Conservation (phyloP, 2,888 invertebrate species). For the Atherix ibis region DNA sequence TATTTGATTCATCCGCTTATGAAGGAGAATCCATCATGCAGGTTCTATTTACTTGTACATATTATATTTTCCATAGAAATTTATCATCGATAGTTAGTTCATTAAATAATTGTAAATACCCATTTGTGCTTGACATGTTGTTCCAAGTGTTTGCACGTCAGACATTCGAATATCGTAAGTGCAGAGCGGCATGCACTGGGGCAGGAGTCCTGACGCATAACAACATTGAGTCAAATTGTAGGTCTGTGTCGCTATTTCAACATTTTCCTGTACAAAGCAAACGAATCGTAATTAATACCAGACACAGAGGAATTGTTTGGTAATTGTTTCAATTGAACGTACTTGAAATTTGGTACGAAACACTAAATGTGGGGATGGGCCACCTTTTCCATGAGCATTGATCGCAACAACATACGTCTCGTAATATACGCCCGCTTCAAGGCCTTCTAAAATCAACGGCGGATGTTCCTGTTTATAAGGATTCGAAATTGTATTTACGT, state of each 20-base stretch:
- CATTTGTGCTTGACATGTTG: slow-evolving; percentile 61
- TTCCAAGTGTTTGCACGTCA: slow-evolving; percentile 55
- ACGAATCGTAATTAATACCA: slow-evolving; percentile 1
- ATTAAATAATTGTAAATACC: slow-evolving; percentile 35
- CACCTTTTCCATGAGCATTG: slow-evolving; percentile 64
- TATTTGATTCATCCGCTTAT: too few relatives aligned
- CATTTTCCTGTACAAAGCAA: slow-evolving; percentile 12
- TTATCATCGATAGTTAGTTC: too few relatives aligned
- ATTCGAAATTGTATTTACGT: too few relatives aligned
- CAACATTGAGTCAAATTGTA: slow-evolving; percentile 75
- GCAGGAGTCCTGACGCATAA: slow-evolving; percentile 41
- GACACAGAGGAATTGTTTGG: too few relatives aligned
- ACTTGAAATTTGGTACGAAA: slow-evolving; percentile 47
- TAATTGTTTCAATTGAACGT: too few relatives aligned
- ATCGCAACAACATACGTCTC: slow-evolving; percentile 67
- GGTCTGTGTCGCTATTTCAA: slow-evolving; percentile 33
- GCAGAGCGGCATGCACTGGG: slow-evolving; percentile 57
- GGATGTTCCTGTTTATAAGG: slow-evolving; percentile 32
- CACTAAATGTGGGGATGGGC: slow-evolving; percentile 56
- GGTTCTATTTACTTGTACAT: too few relatives aligned
- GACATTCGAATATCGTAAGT: slow-evolving; percentile 70
- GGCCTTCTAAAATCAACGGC: slow-evolving; percentile 57
- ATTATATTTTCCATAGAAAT: too few relatives aligned
- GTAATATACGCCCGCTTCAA: slow-evolving; percentile 59
- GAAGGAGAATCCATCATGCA: too few relatives aligned